Percentiles rank a stretch among this genome's conserved stretches.
Conservation (phyloP, 1,140 invertebrate species). For the Diuraphis noxia region DNA sequence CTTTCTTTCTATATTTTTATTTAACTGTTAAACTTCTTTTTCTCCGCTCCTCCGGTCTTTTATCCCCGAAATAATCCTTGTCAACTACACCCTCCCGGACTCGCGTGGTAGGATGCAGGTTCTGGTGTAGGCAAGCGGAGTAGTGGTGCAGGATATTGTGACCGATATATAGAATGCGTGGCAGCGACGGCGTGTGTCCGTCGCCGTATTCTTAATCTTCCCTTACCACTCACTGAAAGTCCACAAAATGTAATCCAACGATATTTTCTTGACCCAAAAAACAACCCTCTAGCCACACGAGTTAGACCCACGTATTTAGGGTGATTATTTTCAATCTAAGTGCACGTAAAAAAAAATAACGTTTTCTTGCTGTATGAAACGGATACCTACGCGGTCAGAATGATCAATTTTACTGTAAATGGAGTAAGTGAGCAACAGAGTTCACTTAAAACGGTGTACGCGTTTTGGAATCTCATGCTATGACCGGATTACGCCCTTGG, state of each 20-base stretch:
- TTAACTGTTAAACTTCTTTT: conserved; percentile 21
- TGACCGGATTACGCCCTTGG: conserved; percentile 28
- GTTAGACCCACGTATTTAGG: not conserved
- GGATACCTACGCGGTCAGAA: conserved; percentile 17
- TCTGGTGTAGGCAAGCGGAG: not conserved
- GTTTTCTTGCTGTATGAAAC: not conserved
- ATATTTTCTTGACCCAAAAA: not conserved
- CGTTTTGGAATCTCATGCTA: not conserved
- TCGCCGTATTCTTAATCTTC: conserved; percentile 26
- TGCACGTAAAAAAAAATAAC: conserved; percentile 18
- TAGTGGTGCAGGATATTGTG: not conserved
- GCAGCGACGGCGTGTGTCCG: not conserved
- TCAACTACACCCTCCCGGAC: not conserved
- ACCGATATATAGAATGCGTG: conserved; percentile 15
- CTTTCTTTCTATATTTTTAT: conserved; percentile 19
- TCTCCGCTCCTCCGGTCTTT: not conserved
- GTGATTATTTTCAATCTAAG: conserved; percentile 41
- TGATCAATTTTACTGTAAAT: conserved; percentile 3
- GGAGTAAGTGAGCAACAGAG: not conserved
- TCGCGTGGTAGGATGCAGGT: not conserved
- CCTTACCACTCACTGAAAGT: not conserved
- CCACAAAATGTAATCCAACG: not conserved
- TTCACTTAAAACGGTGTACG: not conserved
- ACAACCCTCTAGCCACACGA: not conserved
- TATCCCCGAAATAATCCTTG: conserved; percentile 11